A percentile compares a stretch with the other conserved stretches of the same genome.
These are phyloP conservation scores for Motacilla tschutschensis DNA, from an alignment of 2,113 vertebrate species.

Conservation along the genomic window DNA sequence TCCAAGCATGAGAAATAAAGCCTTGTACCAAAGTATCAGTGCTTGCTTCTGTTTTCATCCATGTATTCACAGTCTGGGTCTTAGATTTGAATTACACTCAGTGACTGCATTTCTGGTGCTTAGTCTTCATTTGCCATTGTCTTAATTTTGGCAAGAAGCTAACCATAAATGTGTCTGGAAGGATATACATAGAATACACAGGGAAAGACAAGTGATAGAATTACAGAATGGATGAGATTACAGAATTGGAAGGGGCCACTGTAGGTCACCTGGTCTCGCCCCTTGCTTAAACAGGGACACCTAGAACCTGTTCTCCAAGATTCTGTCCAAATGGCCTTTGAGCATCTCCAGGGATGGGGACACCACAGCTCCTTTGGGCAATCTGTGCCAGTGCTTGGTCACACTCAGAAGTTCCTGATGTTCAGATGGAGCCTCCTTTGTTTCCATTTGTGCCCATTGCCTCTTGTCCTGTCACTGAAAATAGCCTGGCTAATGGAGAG, in stretches of 20 bases:
- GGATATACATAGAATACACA: rapidly evolving
- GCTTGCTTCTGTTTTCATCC: background rate
- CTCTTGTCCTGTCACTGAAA: background rate
- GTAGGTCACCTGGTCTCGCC: background rate
- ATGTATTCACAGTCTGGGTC: background rate
- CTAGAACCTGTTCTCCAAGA: background rate
- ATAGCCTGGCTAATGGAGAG: background rate
- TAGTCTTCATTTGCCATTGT: background rate
- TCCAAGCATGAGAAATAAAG: conserved; percentile 1
- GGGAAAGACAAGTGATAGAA: background rate
- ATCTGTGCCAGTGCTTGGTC: background rate
- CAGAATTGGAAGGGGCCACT: background rate
- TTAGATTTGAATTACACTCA: background rate
- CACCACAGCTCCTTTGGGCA: background rate
- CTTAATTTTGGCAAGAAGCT: background rate
- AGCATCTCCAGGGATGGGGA: background rate
- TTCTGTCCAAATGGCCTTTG: background rate
- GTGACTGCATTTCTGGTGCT: background rate
- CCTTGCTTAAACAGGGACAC: background rate
- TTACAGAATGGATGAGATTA: background rate
- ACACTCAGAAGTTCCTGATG: background rate
- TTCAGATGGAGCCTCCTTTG: background rate
- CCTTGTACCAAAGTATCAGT: background rate
- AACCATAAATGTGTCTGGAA: background rate
- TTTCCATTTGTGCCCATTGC: background rate